Percentiles rank a stretch among this genome's conserved stretches.
Evolutionary conservation across 2,113 vertebrate species (phyloP).

Genomic region (Passer domesticus): DNA sequence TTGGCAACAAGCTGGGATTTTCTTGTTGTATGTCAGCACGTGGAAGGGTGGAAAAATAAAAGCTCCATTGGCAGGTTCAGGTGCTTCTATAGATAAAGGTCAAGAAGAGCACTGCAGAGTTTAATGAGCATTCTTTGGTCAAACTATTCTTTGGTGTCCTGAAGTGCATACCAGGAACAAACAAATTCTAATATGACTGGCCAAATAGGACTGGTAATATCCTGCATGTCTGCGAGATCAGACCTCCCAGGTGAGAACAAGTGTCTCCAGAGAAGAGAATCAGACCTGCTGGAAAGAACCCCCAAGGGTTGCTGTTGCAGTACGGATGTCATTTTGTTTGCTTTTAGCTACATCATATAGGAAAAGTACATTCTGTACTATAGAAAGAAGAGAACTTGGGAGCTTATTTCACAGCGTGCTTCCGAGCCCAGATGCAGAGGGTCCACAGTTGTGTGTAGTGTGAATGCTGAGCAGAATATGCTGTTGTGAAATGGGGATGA

Average conservation of each 20-base stretch:
- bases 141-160: not conserved
- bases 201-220: not conserved
- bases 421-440: rapidly evolving
- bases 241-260: not conserved
- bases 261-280: not conserved
- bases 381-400: not conserved
- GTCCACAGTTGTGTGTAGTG: not conserved
- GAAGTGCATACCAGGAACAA: not conserved
- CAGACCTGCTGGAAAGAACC: not conserved
- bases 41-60: not conserved
- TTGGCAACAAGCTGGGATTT: not conserved
- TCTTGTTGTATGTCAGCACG: not conserved
- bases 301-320: not conserved
- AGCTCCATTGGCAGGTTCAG: not conserved
- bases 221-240: not conserved
- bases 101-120: not conserved
- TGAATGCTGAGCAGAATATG: not conserved
- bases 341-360: not conserved
- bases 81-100: not conserved
- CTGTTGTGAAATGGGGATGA: rapidly evolving
- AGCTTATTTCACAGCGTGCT: not conserved
- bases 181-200: not conserved
- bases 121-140: not conserved
- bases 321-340: rapidly evolving
- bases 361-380: not conserved